These are phyloP conservation scores for Dendrolimus kikuchii DNA, from an alignment of 1,140 invertebrate genomes.

Conservation along the genomic window DNA sequence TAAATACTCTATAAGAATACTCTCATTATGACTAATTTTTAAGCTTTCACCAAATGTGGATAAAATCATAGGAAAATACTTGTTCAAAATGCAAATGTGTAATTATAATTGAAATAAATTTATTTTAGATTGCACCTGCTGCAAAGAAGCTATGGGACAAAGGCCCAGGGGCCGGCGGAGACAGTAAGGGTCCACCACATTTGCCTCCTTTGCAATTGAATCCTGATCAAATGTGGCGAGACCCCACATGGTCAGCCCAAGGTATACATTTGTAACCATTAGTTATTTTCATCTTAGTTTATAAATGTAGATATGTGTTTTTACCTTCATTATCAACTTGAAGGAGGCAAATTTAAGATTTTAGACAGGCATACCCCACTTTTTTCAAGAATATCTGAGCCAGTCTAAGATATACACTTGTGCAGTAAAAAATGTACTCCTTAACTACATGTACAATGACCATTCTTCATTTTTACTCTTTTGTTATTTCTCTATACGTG, in stretches of 20 bases:
- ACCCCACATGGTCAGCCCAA: conserved; percentile 89
- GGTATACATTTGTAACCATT: conserved; percentile 64
- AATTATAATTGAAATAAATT: background rate
- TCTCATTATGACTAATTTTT: too few species aligned
- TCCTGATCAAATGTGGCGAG: conserved; percentile 88
- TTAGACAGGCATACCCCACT: too few species aligned
- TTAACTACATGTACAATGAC: too few species aligned
- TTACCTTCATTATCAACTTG: background rate
- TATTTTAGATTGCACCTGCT: conserved; percentile 83
- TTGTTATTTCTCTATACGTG: too few species aligned
- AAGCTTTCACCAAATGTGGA: too few species aligned
- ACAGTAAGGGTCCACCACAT: conserved; percentile 70
- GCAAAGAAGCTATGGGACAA: conserved; percentile 87
- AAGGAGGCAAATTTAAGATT: background rate
- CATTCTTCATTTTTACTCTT: too few species aligned
- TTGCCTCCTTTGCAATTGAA: conserved; percentile 82
- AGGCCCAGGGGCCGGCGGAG: conserved; percentile 83
- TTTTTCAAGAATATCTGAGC: too few species aligned
- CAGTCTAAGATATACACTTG: too few species aligned
- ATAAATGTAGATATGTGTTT: background rate
- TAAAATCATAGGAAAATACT: too few species aligned
- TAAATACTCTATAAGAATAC: too few species aligned
- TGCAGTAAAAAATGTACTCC: too few species aligned
- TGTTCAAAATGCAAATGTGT: background rate
- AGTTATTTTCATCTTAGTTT: conserved; percentile 2